Base-by-base conservation (phyloP, 2,888 invertebrate genomes). In the Epinotia brunnichana region DNA sequence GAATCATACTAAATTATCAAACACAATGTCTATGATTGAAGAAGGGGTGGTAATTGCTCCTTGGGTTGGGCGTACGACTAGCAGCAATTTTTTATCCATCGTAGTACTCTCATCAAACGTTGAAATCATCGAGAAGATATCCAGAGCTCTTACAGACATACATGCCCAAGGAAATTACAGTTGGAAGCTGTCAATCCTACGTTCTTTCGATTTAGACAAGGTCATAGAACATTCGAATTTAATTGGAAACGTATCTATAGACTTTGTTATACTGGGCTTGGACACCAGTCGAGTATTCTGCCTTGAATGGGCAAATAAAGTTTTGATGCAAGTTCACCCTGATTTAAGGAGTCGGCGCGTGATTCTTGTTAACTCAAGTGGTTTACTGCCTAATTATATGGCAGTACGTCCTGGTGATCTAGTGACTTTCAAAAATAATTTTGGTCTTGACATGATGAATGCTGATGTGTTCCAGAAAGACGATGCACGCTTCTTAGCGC, bases 211-310 rank as follows among this genome's bases (percentile, higher is more conserved):
- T 57, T 76, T 93, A 29, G 87, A 90, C 74, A 87, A 89, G 74
- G 82, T 93, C 1, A 83, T 87, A 0, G 85, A 79, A 75, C 86
- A 88, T 70, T 85, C 87, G 0, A 78, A 84, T 69, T 54, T 88
- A 10, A 90, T 90, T 1, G 92, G 92, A 5, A 86, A 81, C 76
- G 80, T 91, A 3, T 86, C 88, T 48, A 88, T 93, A 51, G 92
- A 93, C 78, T 91, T 92, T 74, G 86, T 93, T 60, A 77, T 93
- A 60, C 72, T 92, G 19, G 91, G 88, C 44, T 79, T 93, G 74
- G 93, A 93, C 73, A 89, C 91, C 1, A 88, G 85, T 76, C 86
- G 82, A 81, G 81, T 90, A 75, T 87, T 87, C 83, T 91, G 92
- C 77, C 78, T 92, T 73, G 88, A 91, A 51, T 93, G 92, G 92